Evolutionary conservation across 2,113 vertebrate species (phyloP).

Genomic region (Pogona vitticeps): DNA sequence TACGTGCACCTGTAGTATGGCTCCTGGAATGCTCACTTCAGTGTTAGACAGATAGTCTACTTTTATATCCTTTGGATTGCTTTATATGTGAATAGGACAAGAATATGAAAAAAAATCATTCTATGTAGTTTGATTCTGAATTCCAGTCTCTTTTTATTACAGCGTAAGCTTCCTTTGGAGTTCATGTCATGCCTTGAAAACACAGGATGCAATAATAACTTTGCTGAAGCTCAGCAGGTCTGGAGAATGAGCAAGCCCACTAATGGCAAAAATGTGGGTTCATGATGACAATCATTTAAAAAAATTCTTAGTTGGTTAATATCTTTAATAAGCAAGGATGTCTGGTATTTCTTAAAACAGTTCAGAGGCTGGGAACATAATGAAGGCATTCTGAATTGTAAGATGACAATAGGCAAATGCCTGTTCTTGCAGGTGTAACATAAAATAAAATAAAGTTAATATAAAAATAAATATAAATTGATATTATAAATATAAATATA

Average conservation of each 20-base stretch:
- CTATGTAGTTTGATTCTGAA: too few relatives aligned
- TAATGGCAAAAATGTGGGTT: neutral
- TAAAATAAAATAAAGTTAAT: too few relatives aligned
- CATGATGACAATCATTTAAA: neutral
- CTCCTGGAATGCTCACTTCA: neutral
- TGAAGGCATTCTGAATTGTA: neutral
- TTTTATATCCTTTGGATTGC: too few relatives aligned
- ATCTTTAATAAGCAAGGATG: neutral
- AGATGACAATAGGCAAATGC: neutral
- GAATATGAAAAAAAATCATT: too few relatives aligned
- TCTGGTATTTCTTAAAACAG: neutral
- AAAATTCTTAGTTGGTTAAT: neutral
- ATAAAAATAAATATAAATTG: too few relatives aligned
- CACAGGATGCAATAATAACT: too few relatives aligned
- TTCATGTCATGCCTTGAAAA: neutral
- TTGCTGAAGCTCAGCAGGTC: neutral
- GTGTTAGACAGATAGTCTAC: neutral
- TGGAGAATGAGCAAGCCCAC: neutral
- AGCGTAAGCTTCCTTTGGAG: neutral
- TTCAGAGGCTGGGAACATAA: neutral
- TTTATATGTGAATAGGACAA: neutral
- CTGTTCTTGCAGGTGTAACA: too few relatives aligned
- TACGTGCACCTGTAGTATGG: too few relatives aligned
- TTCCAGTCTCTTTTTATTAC: neutral
- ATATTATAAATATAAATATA: too few relatives aligned